phyloP scores from a whole-genome alignment of 1,140 invertebrate genomes.

The Zaprionus camerounensis region DNA sequence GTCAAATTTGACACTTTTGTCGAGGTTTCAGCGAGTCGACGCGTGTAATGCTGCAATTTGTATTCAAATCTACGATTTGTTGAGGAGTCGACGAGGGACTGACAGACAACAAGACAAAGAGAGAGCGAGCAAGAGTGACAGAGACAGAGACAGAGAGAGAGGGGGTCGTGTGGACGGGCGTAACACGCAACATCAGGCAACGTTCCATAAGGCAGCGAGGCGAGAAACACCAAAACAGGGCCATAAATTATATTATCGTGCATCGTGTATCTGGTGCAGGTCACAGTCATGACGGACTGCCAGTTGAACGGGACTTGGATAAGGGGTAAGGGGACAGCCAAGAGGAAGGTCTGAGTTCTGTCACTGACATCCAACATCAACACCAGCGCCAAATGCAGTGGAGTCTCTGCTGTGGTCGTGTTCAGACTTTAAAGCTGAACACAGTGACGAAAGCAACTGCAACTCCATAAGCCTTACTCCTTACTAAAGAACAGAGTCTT shows the following conservation, averaged over 20 bases:
- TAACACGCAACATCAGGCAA: slow-evolving; percentile 71
- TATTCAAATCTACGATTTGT: slow-evolving; percentile 80
- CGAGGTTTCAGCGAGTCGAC: slow-evolving; percentile 56
- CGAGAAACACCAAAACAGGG: slow-evolving; percentile 71
- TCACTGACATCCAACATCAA: slow-evolving; percentile 49
- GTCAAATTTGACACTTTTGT: slow-evolving; percentile 78
- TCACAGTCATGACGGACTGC: slow-evolving; percentile 78
- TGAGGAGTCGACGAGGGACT: slow-evolving; percentile 59
- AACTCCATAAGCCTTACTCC: neutral
- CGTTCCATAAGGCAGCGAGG: slow-evolving; percentile 71
- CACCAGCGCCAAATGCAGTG: slow-evolving; percentile 41
- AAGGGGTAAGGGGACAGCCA: neutral
- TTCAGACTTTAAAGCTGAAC: slow-evolving; percentile 22
- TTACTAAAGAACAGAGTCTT: neutral
- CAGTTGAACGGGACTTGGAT: slow-evolving; percentile 30
- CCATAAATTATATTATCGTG: slow-evolving; percentile 82
- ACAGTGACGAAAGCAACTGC: neutral
- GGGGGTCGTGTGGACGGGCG: neutral
- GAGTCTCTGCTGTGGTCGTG: slow-evolving; percentile 33
- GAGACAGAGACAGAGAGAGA: no score
- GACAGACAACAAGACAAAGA: slow-evolving; percentile 5
- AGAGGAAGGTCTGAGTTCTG: slow-evolving; percentile 21
- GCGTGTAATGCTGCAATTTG: slow-evolving; percentile 74
- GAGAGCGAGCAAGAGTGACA: neutral
- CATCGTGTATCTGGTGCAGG: slow-evolving; percentile 81